These are phyloP conservation scores for Lycopodina hypogea DNA, from an alignment of 37 sponge, comb jelly and placozoan species.

Conservation along the genomic window DNA sequence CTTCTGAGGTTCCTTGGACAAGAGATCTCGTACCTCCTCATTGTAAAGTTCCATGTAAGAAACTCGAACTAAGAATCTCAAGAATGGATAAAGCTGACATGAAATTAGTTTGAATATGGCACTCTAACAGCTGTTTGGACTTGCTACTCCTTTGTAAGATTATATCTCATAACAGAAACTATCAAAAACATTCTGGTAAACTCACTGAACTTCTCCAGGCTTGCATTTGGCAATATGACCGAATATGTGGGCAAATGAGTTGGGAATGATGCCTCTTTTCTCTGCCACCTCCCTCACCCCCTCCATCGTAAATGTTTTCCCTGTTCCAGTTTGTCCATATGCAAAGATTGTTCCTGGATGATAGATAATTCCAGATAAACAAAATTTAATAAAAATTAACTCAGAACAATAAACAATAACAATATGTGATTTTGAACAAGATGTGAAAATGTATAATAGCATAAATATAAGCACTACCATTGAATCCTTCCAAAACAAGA, in stretches of 20 bases:
- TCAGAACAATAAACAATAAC: neutral
- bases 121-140: slow-evolving; percentile 3
- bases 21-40: slow-evolving; percentile 93
- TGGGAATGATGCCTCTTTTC: slow-evolving; percentile 91
- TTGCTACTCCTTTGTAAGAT: neutral
- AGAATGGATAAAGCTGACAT: neutral
- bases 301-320: slow-evolving; percentile 98
- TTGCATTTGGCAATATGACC: slow-evolving; percentile 77
- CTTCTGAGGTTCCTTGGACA: slow-evolving; percentile 60
- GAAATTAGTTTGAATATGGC: neutral
- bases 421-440: too few relatives aligned
- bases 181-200: neutral
- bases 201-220: slow-evolving; percentile 54
- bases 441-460: too few relatives aligned
- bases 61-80: slow-evolving; percentile 90
- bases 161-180: neutral
- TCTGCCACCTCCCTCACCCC: slow-evolving; percentile 78
- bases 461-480: slow-evolving; percentile 54
- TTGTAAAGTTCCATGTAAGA: slow-evolving; percentile 98
- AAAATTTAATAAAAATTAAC: neutral
- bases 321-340: slow-evolving; percentile 98
- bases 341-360: slow-evolving; percentile 95
- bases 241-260: slow-evolving; percentile 94
- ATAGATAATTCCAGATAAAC: neutral
- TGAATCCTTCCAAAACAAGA: slow-evolving; percentile 94